Base-by-base conservation (phyloP, 1,140 invertebrate genomes). In the Elymnias hypermnestra region DNA sequence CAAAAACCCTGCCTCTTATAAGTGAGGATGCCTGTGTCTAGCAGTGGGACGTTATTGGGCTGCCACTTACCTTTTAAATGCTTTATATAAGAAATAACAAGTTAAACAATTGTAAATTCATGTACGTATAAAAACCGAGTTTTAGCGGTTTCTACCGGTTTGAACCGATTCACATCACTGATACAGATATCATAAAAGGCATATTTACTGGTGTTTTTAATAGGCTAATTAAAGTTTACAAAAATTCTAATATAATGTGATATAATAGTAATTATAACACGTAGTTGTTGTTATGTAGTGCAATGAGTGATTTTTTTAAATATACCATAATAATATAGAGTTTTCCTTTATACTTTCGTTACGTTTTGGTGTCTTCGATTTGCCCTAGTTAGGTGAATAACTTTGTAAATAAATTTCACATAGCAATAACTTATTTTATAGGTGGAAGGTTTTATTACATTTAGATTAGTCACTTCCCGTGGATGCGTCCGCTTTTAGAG, bases 161-260 rank as follows among this genome's bases (percentile, higher is more conserved):
- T n/a, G n/a, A n/a, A n/a, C n/a, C n/a, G n/a, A n/a, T n/a, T n/a
- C n/a, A n/a, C n/a, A n/a, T n/a, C n/a, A n/a, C n/a, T n/a, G n/a
- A n/a, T n/a, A n/a, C n/a, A n/a, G 22, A 10, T 23, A 21, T 21
- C 6, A 4, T 3, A 6, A 45, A 23, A 35, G 19, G 5, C 12
- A 36, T 23, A 36, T 44, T 25, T 29, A 29, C 39, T 17, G n/a
- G 6, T n/a, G 19, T 21, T 17, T 35, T 33, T 22, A 47, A 48
- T 43, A 23, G 46, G 37, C 15, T 49, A 41, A 25, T 48, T 12
- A 45, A 45, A 25, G 36, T 72, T 71, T 73, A 77, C 74, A n/a
- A 78, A 83, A 36, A 81, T 81, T 83, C 79, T 83, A 83, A 83
- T 83, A 83, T 66, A 69, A 65, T 54, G 51, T 72, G 66, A 62